These are phyloP conservation scores for Lytechinus variegatus DNA, from an alignment of 35 echinoderm and acorn worm genomes.

Conservation along the genomic window DNA sequence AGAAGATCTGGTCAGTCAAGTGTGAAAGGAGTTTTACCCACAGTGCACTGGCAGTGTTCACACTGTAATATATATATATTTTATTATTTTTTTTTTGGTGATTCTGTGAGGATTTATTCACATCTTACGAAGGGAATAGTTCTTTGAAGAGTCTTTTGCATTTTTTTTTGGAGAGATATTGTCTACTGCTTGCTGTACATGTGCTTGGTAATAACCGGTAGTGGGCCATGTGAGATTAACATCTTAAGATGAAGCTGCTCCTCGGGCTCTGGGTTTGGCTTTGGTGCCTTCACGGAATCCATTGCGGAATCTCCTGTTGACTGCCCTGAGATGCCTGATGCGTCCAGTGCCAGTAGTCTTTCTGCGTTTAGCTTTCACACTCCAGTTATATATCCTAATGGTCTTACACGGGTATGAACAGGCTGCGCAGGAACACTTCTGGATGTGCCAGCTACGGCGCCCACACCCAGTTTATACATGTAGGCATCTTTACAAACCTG, in stretches of 20 bases:
- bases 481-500: too few species aligned
- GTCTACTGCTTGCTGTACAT: constrained; percentile 11
- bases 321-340: too few species aligned
- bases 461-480: constrained; percentile 79
- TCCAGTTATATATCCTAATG: constrained; percentile 99
- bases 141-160: too few species aligned
- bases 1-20: not conserved
- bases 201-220: not conserved
- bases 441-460: constrained; percentile 95
- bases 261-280: constrained; percentile 78
- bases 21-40: not conserved
- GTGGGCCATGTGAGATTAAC: not conserved
- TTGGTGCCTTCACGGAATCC: constrained; percentile 93
- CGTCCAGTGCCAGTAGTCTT: constrained; percentile 96
- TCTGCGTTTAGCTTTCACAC: constrained; percentile 88
- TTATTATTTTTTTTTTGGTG: too few species aligned
- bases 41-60: not conserved
- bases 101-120: too few species aligned
- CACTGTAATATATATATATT: not conserved
- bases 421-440: constrained; percentile 87
- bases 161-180: too few species aligned
- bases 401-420: constrained; percentile 93
- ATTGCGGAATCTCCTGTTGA: constrained; percentile 85
- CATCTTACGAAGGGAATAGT: too few species aligned
- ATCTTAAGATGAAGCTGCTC: constrained; percentile 67